These are phyloP conservation scores for Pangasianodon gigas DNA, from an alignment of 2,113 vertebrate genomes.

Conservation along the genomic window DNA sequence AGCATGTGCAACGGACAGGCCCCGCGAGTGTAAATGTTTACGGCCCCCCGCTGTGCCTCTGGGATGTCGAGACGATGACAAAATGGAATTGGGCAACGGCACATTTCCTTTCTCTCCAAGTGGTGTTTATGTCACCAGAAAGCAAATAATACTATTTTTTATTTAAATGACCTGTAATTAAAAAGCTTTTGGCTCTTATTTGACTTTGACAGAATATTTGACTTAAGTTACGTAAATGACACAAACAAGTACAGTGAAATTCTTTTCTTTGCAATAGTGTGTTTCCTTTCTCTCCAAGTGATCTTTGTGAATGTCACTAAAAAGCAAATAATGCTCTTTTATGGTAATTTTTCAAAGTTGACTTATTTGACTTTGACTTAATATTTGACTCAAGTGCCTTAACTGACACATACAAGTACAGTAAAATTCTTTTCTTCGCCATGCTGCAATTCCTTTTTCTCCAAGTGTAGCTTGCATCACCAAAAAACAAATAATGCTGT, in stretches of 20 bases:
- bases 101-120: constrained; percentile 66
- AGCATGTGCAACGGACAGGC: constrained; percentile 82
- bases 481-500: not conserved
- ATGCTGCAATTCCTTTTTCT: not conserved
- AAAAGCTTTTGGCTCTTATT: not conserved
- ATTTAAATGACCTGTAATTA: not conserved
- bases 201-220: not conserved
- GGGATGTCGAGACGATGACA: constrained; percentile 73
- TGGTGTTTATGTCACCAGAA: constrained; percentile 56
- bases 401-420: not conserved
- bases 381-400: not conserved
- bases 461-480: not conserved
- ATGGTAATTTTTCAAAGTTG: not conserved
- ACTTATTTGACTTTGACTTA: not conserved
- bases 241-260: not conserved
- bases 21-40: constrained; percentile 84
- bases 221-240: not conserved
- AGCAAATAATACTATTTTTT: constrained; percentile 1
- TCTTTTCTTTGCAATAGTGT: not conserved
- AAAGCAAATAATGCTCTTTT: not conserved
- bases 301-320: not conserved
- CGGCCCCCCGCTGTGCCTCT: constrained; percentile 80
- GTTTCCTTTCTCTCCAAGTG: not conserved
- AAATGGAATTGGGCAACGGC: constrained; percentile 70
- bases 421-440: not conserved